Conservation (phyloP, 2,888 invertebrate genomes). For the Ashinkailepas kermadecensis region DNA sequence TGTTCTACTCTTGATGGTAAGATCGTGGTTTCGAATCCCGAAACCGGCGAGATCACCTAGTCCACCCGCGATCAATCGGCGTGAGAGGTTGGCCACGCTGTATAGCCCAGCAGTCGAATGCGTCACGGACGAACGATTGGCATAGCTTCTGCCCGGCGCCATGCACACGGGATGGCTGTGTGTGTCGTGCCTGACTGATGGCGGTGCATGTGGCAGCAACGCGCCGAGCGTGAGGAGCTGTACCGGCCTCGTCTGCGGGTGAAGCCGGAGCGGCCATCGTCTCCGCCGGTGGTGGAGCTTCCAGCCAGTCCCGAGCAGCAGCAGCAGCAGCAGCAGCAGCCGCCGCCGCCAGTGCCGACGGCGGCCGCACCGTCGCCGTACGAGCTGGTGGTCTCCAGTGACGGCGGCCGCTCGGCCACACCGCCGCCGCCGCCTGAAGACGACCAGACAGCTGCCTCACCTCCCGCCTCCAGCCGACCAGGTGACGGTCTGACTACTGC, state of each 20-base stretch:
- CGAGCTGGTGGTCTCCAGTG: conserved; percentile 23
- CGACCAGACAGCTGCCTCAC: not conserved
- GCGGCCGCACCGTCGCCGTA: conserved; percentile 19
- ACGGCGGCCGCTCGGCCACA: conserved; percentile 13
- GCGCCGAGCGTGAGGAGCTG: conserved; percentile 68
- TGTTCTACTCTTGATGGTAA: too few relatives aligned
- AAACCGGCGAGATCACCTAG: too few relatives aligned
- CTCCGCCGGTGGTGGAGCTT: conserved; percentile 24
- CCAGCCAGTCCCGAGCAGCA: conserved; percentile 21
- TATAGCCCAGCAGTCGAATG: too few relatives aligned
- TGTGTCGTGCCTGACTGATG: too few relatives aligned
- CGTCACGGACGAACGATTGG: too few relatives aligned
- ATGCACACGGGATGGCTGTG: too few relatives aligned
- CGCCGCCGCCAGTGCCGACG: conserved; percentile 24
- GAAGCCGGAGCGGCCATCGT: conserved; percentile 30
- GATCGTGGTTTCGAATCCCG: too few relatives aligned
- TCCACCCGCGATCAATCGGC: too few relatives aligned
- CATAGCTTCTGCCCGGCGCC: too few relatives aligned
- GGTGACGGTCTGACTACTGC: not conserved
- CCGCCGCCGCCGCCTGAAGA: conserved; percentile 4
- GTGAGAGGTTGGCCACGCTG: too few relatives aligned
- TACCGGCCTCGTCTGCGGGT: conserved; percentile 72
- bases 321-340: too few relatives aligned
- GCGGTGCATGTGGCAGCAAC: conserved; percentile 34
- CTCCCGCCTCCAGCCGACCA: not conserved